Base-by-base conservation (phyloP, 2,888 invertebrate species). In the Tetragnatha montana region DNA sequence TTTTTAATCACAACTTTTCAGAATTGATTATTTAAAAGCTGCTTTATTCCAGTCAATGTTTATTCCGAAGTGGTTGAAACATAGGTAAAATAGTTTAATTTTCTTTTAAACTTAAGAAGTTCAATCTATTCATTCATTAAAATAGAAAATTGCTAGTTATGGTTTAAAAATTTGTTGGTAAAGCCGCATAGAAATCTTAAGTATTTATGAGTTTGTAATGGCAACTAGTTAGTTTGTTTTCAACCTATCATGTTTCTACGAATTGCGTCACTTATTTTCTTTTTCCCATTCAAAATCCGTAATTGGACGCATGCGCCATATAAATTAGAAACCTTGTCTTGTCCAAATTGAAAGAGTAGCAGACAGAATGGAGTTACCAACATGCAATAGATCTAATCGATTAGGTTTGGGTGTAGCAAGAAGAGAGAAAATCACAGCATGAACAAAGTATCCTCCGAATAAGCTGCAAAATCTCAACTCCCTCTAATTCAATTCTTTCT, bases 201-300 rank as follows among this genome's bases (percentile, higher is more conserved):
- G 4, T 35, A 35, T 35, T 35, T 35, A 35, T 35, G 4, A 35
- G 35, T 4, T 35, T 35, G 35, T 4, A 35, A 0, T 75, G 84
- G 84, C 84, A 84, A 84, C 69, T 69, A 0, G 0, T 12, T 47
- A 60, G 17, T 76, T 84, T 84, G 49, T 79, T 85, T 86, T 74
- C 12, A 47, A 82, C 70, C 60, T 69, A 88, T 88, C 87, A 71
- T 71, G 71, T 88, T 88, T 82, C 87, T 21, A 78, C 70, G 50
- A 88, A 82, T 88, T 88, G 82, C 81, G 81, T 88, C 81, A 88
- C 71, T 78, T 88, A 76, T 82, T 82, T 88, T 81, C 60, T 88
- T 88, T 82, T 87, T 88, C 71, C 49, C 12, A 35, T 76, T 76
- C 12, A 35, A 51, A 75, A 70, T 35, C 51, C 22, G n/a, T 22